Evolutionary conservation across 2,797 vertebrate genomes (phyloP).

Genomic region (Lagocephalus sceleratus): DNA sequence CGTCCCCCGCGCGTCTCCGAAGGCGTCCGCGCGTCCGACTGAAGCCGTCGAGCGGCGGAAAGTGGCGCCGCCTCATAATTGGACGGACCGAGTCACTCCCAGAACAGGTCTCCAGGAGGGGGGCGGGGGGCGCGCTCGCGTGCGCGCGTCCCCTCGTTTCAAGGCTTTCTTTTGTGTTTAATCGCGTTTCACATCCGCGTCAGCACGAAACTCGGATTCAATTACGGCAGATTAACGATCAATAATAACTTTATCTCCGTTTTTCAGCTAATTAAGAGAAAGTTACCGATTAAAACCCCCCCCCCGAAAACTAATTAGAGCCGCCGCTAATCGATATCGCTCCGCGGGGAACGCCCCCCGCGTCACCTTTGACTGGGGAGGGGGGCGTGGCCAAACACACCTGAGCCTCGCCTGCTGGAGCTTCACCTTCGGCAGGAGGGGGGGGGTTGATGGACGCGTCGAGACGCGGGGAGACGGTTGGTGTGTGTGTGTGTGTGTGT

Average conservation of each 20-base stretch:
- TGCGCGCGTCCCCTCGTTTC: background rate
- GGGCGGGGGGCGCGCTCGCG: constrained; percentile 10
- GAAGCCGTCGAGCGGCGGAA: constrained; percentile 63
- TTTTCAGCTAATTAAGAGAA: no score
- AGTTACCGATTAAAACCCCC: no score
- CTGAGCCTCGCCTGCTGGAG: no score
- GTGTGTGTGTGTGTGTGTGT: no score
- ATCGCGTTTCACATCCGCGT: background rate
- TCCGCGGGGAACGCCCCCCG: no score
- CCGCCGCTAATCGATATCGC: no score
- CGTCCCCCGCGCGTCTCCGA: constrained; percentile 48
- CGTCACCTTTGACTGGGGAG: no score
- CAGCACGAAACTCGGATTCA: background rate
- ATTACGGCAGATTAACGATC: constrained; percentile 9
- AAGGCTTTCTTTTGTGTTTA: background rate
- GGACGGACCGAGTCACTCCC: constrained; percentile 75
- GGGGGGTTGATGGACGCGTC: no score
- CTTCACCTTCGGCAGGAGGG: no score
- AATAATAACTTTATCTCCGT: background rate
- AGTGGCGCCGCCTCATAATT: constrained; percentile 74
- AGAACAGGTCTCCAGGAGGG: constrained; percentile 65
- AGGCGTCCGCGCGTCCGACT: constrained; percentile 67
- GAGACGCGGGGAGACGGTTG: no score
- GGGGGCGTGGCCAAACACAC: no score
- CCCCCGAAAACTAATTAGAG: no score